These are phyloP conservation scores for Muntiacus muntjak DNA, from an alignment of 2,113 vertebrate genomes.

Conservation along the genomic window DNA sequence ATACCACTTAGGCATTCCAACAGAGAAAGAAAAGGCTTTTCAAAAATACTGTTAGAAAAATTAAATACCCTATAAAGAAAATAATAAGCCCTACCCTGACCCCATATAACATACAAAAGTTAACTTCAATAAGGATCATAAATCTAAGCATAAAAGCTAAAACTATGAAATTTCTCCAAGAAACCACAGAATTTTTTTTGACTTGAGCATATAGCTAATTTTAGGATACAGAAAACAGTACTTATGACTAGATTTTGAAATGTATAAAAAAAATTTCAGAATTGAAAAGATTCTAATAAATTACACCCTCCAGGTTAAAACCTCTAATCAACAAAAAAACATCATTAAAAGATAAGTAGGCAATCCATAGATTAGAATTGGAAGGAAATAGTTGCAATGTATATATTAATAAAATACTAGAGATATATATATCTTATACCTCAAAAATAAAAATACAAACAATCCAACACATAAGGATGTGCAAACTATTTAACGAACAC, in stretches of 20 bases:
- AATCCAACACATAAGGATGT: not conserved
- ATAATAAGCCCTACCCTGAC: not conserved
- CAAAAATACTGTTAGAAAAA: not conserved
- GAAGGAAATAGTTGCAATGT: not conserved
- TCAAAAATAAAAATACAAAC: not conserved
- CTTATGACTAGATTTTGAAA: not conserved
- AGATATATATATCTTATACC: too few species aligned
- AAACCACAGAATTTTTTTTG: not conserved
- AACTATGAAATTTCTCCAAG: not conserved
- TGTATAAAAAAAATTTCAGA: not conserved
- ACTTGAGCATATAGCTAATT: not conserved
- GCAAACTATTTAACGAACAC: not conserved
- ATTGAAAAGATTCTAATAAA: not conserved
- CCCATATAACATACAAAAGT: not conserved
- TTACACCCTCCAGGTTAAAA: not conserved
- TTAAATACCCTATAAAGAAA: not conserved
- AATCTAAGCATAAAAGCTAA: slow-evolving; percentile 12
- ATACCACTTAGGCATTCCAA: not conserved
- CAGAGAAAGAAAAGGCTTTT: not conserved
- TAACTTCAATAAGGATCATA: not conserved
- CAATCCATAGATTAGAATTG: not conserved
- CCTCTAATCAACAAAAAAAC: not conserved
- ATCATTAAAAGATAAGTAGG: not conserved
- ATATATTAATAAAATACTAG: not conserved
- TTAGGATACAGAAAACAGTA: not conserved